Conservation (phyloP, 2,113 vertebrate genomes). For the Nestor notabilis region DNA sequence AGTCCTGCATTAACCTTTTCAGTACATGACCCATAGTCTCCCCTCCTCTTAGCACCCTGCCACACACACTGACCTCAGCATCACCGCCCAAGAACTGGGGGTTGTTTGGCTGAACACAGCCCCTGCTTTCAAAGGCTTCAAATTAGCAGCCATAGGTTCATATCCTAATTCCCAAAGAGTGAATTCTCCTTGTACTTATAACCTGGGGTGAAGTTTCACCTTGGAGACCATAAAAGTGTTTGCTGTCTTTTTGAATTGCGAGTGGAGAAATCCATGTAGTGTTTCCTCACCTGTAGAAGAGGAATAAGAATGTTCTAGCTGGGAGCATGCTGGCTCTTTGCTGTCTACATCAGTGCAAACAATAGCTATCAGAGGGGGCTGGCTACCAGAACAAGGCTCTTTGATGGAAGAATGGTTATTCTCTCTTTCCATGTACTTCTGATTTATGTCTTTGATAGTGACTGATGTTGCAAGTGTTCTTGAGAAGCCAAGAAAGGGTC, state of each 20-base stretch:
- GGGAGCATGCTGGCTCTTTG: neutral
- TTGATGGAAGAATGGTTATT: neutral
- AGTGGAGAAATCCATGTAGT: neutral
- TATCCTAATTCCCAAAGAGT: neutral
- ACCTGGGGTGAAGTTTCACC: neutral
- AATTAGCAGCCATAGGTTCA: neutral
- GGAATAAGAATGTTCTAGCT: neutral
- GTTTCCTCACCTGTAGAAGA: neutral
- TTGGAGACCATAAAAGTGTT: neutral
- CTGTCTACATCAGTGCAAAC: rapidly evolving
- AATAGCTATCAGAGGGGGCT: neutral
- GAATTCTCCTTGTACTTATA: neutral
- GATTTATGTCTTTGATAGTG: neutral
- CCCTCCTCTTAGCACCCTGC: neutral
- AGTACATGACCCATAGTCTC: rapidly evolving
- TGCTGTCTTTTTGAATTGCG: neutral
- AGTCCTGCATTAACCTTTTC: neutral
- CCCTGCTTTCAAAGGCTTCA: neutral
- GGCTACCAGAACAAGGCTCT: neutral
- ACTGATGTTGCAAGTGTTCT: rapidly evolving
- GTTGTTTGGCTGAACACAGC: neutral
- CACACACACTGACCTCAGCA: neutral
- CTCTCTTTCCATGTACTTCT: neutral
- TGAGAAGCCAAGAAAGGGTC: neutral
- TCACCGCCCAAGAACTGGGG: neutral